Evolutionary conservation across 2,888 invertebrate species (phyloP).

Genomic region (Beris morrisii): DNA sequence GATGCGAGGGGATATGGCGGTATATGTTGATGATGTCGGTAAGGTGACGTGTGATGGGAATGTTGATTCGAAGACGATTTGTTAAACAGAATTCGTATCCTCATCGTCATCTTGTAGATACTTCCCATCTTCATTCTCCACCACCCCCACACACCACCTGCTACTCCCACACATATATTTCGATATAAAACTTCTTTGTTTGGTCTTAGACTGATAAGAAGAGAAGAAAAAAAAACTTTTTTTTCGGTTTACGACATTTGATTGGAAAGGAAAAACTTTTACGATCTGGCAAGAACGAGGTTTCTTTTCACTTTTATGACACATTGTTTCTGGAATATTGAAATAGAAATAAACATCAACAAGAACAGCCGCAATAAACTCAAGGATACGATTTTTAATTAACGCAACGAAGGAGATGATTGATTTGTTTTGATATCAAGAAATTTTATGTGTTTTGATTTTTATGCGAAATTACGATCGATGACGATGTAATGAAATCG

Average conservation of each 20-base stretch:
- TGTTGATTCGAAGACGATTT: conserved; percentile 33
- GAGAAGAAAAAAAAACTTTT: background rate
- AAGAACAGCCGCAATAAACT: conserved; percentile 7
- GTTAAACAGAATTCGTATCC: conserved; percentile 20
- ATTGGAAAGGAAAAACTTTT: conserved; percentile 22
- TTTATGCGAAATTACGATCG: too few relatives aligned
- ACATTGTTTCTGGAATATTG: conserved; percentile 18
- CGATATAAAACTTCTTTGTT: conserved; percentile 17
- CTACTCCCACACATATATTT: background rate
- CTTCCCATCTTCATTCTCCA: conserved; percentile 2
- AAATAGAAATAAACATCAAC: conserved; percentile 6
- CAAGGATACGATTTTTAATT: too few relatives aligned
- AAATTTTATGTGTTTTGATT: too few relatives aligned
- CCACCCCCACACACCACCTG: conserved; percentile 5
- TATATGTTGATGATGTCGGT: conserved; percentile 3
- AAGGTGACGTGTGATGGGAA: conserved; percentile 24
- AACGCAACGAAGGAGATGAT: too few relatives aligned
- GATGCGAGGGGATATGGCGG: background rate
- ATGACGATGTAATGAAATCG: too few relatives aligned
- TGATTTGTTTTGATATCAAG: too few relatives aligned
- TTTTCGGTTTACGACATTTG: conserved; percentile 28
- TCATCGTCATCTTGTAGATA: conserved; percentile 18
- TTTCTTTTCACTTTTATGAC: conserved; percentile 16
- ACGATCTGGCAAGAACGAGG: conserved; percentile 10
- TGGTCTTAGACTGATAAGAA: conserved; percentile 11